Percentiles rank a stretch among this genome's conserved stretches.
phyloP scores from a whole-genome alignment of 1,140 invertebrate genomes.

The Choristoneura fumiferana region DNA sequence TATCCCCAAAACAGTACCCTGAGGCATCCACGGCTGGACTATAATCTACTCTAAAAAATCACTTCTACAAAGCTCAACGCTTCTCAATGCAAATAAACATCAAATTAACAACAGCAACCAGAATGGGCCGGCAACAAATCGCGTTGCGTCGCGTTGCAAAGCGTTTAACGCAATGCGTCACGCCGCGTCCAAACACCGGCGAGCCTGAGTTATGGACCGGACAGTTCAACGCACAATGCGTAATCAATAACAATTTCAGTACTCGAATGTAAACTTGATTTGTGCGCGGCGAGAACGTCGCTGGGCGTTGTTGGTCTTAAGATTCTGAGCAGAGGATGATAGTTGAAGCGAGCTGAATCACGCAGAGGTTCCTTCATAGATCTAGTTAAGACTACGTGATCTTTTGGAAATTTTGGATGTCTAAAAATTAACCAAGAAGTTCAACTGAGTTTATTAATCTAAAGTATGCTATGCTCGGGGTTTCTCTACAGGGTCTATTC shows the following conservation, averaged over 20 bases:
- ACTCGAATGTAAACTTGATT: constrained; percentile 43
- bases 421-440: too few relatives aligned
- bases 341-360: neutral
- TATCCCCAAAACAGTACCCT: too few relatives aligned
- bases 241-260: constrained; percentile 66
- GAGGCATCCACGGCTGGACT: too few relatives aligned
- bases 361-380: too few relatives aligned
- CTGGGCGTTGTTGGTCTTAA: neutral
- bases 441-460: too few relatives aligned
- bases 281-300: constrained; percentile 24
- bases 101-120: constrained; percentile 1
- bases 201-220: constrained; percentile 50
- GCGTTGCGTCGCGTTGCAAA: constrained; percentile 15
- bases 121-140: constrained; percentile 2
- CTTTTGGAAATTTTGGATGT: too few relatives aligned
- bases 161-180: constrained; percentile 42
- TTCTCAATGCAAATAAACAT: constrained; percentile 10
- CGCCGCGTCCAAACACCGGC: constrained; percentile 50
- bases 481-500: too few relatives aligned
- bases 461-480: too few relatives aligned
- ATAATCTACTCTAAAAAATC: too few relatives aligned
- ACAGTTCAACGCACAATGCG: constrained; percentile 48
- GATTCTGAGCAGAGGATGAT: neutral
- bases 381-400: too few relatives aligned
- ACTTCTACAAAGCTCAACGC: too few relatives aligned